phyloP scores from a whole-genome alignment of 2,888 invertebrate genomes.

The Mycalesis mineus region DNA sequence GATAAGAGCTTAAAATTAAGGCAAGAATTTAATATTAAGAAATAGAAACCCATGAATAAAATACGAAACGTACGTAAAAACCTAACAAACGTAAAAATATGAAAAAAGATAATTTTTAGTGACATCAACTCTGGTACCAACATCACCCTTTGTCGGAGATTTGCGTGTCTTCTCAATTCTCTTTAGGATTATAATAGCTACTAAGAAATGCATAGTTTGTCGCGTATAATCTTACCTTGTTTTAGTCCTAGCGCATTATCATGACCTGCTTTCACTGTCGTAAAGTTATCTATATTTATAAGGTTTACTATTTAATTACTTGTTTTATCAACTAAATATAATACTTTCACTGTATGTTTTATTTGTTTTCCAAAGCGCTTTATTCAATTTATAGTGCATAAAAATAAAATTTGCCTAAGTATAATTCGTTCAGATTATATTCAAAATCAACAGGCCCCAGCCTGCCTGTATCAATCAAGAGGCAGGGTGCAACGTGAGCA shows the following conservation, averaged over 20 bases:
- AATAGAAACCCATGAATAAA: too few relatives aligned
- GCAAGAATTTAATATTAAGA: too few relatives aligned
- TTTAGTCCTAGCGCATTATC: background rate
- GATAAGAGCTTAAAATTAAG: too few relatives aligned
- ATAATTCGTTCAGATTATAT: background rate
- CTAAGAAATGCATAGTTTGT: slow-evolving; percentile 1
- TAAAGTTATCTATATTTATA: background rate
- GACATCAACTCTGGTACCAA: background rate
- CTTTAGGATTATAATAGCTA: background rate
- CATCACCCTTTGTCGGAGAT: background rate
- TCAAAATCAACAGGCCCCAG: slow-evolving; percentile 10
- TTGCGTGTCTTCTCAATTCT: background rate
- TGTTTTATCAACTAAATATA: too few relatives aligned
- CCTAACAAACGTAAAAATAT: too few relatives aligned
- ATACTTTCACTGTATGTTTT: too few relatives aligned
- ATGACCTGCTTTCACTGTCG: background rate
- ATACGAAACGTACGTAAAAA: too few relatives aligned
- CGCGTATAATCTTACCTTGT: background rate
- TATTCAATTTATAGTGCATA: too few relatives aligned
- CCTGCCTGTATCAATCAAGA: slow-evolving; percentile 13
- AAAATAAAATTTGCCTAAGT: too few relatives aligned
- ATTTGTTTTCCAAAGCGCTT: too few relatives aligned
- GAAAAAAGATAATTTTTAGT: background rate
- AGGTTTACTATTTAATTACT: background rate
- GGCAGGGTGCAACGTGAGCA: slow-evolving; percentile 13